These are phyloP conservation scores for Ovis canadensis DNA, from an alignment of 2,113 vertebrate species.

Conservation along the genomic window DNA sequence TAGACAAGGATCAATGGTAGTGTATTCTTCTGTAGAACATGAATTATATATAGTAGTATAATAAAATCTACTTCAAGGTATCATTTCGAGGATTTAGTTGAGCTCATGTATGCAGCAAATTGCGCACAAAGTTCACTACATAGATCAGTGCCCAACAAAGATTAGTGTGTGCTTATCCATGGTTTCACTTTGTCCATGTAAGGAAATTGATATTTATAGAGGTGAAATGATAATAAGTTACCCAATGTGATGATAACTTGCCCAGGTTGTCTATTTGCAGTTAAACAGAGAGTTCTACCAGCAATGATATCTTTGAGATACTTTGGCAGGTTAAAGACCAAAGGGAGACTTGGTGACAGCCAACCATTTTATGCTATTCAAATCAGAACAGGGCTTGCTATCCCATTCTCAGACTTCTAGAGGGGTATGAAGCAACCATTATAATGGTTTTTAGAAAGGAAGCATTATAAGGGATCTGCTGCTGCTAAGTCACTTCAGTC, in stretches of 20 bases:
- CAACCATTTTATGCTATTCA: neutral
- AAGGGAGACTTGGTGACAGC: neutral
- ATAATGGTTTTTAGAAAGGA: conserved; percentile 33
- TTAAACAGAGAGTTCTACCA: neutral
- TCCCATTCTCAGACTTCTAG: conserved; percentile 1
- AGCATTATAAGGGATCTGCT: neutral
- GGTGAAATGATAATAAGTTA: neutral
- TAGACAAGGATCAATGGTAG: neutral
- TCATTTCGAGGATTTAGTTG: neutral
- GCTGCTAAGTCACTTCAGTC: too few relatives aligned
- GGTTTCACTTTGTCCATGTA: neutral
- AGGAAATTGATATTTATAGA: neutral
- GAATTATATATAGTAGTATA: neutral
- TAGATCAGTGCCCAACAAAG: neutral
- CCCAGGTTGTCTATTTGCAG: neutral
- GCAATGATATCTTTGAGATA: neutral
- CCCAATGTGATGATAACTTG: neutral
- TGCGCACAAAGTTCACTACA: neutral
- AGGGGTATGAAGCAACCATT: neutral
- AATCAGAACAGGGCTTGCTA: neutral
- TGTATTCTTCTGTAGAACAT: neutral
- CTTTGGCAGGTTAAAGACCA: neutral
- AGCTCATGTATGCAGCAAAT: neutral
- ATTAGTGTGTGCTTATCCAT: neutral
- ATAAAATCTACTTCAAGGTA: neutral